Evolutionary conservation across 2,797 vertebrate genomes (phyloP).

Genomic region (Hydrocynus forskahlii): DNA sequence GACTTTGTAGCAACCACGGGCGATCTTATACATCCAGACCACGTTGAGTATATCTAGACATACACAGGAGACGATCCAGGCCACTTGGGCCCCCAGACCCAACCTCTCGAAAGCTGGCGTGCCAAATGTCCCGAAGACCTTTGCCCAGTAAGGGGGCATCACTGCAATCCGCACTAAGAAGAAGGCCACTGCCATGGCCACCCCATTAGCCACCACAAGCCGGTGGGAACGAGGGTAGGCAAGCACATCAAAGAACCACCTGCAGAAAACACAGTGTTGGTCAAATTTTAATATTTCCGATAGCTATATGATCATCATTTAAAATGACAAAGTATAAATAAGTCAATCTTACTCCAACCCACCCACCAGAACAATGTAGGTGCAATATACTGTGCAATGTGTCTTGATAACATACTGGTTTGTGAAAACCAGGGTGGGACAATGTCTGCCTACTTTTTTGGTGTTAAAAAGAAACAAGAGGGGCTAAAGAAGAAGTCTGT

Average conservation of each 20-base stretch:
- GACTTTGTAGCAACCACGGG: slow-evolving; percentile 81
- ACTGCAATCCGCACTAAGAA: slow-evolving; percentile 82
- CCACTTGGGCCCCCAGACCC: slow-evolving; percentile 80
- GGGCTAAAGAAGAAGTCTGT: too few relatives aligned
- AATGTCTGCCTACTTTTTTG: neutral
- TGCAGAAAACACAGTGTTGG: slow-evolving; percentile 47
- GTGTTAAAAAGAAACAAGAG: neutral
- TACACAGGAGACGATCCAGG: slow-evolving; percentile 84
- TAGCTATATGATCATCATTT: too few relatives aligned
- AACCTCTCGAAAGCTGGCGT: slow-evolving; percentile 78
- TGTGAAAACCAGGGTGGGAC: neutral
- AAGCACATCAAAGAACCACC: slow-evolving; percentile 82
- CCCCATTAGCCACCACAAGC: slow-evolving; percentile 76
- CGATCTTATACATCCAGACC: slow-evolving; percentile 84
- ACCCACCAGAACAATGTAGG: neutral
- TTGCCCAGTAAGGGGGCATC: slow-evolving; percentile 83
- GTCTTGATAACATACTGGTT: neutral
- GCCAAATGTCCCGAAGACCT: slow-evolving; percentile 81
- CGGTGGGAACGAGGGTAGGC: slow-evolving; percentile 77
- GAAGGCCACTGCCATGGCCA: slow-evolving; percentile 81
- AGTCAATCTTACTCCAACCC: neutral
- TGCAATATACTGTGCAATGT: neutral
- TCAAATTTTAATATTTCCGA: too few relatives aligned
- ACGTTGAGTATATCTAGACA: slow-evolving; percentile 80
- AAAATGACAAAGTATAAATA: too few relatives aligned